These are phyloP conservation scores for Andricus grossulariae DNA, from an alignment of 1,140 invertebrate genomes.

Conservation along the genomic window DNA sequence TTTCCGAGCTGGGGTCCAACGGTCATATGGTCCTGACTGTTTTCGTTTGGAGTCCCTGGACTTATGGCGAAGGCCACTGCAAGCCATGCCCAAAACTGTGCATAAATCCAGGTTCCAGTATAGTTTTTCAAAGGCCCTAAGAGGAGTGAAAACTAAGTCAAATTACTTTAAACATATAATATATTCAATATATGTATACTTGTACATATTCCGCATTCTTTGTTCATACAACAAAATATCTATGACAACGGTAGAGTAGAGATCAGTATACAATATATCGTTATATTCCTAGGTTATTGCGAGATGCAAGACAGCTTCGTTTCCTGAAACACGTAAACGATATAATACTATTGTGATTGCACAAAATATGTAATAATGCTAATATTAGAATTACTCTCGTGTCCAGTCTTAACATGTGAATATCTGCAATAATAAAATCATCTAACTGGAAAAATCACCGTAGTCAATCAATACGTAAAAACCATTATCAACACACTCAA, in stretches of 20 bases:
- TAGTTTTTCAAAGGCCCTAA: too few species aligned
- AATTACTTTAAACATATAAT: constrained; percentile 74
- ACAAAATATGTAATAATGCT: constrained; percentile 61
- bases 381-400: constrained; percentile 55
- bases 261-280: constrained; percentile 66
- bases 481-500: not conserved
- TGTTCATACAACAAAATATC: constrained; percentile 73
- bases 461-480: not conserved
- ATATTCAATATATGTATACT: constrained; percentile 71
- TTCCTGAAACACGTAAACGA: constrained; percentile 52
- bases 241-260: constrained; percentile 70
- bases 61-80: too few species aligned
- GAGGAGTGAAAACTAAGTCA: not conserved
- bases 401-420: constrained; percentile 61
- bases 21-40: too few species aligned
- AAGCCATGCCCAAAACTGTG: too few species aligned
- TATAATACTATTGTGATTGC: constrained; percentile 63
- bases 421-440: constrained; percentile 48
- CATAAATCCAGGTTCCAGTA: too few species aligned
- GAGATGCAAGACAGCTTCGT: constrained; percentile 64
- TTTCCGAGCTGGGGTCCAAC: too few species aligned
- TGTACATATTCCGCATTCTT: constrained; percentile 66
- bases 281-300: constrained; percentile 47
- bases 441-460: constrained; percentile 9
- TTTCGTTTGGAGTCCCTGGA: too few species aligned